Evolutionary conservation across 2,888 invertebrate species (phyloP), one percentile per base, ranked within the genome.

Genomic region (Globia sparganii): DNA sequence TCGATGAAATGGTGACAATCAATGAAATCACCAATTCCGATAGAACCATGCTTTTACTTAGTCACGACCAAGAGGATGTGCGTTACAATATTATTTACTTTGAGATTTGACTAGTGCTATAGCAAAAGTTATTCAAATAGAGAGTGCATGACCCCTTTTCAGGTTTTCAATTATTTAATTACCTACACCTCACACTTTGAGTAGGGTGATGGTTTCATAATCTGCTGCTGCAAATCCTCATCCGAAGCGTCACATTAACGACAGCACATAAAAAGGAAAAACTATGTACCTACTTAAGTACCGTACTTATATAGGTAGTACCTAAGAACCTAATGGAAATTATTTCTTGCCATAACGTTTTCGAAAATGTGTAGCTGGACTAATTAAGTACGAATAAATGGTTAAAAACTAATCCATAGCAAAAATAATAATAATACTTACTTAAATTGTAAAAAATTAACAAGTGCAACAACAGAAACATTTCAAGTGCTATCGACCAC

Each of bases 361-460:
- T 37, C 37, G 15, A 64, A 31, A 25, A 46, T 43, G 8, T 46
- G n/a, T 21, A 21, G 4, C 4, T n/a, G 34, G 37, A 21, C 21
- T n/a, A 46, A 13, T 11, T 43, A 43, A 3, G 31, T 34, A n/a
- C 25, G 9, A 46, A 65, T 34, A 21, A 15, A 28, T 37, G 13
- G 37, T 15, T 28, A 31, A 25, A 68, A 40, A 21, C 6, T 0
- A 56, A 56, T 18, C 34, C 4, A 71, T 9, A 13, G 2, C 8
- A 31, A 49, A 49, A 21, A n/a, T 8, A 53, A n/a, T 31, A 70
- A 59, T 28, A 70, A 70, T 43, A 80, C 83, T 83, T 73, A 83
- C 83, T 40, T 31, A 77, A 40, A 62, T 77, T 40, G 21, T 61
- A 77, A 18, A 77, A 65, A 65, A 84, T 3, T n/a, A 84, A 56